phyloP scores from a whole-genome alignment of 2,888 invertebrate species.

The Saturnia pavonia region DNA sequence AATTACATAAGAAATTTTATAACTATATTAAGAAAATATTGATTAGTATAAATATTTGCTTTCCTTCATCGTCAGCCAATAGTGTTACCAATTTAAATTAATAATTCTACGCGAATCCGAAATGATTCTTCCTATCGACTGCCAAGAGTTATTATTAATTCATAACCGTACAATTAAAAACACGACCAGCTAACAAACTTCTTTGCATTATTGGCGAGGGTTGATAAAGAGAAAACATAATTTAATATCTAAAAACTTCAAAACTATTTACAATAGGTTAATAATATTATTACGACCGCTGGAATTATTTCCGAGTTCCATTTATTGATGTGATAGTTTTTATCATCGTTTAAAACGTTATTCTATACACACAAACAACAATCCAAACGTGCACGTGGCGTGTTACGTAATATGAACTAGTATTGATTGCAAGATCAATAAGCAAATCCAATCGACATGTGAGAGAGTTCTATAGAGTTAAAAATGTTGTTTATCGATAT shows the following conservation, averaged over 20 bases:
- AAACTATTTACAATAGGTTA: neutral
- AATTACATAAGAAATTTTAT: too few species aligned
- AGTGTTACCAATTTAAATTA: too few species aligned
- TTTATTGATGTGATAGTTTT: slow-evolving; percentile 37
- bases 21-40: too few species aligned
- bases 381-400: neutral
- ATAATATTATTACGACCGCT: slow-evolving; percentile 41
- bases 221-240: slow-evolving; percentile 61
- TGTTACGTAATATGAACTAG: neutral
- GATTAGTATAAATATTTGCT: too few species aligned
- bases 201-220: slow-evolving; percentile 13
- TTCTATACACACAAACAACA: neutral
- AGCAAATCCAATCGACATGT: neutral
- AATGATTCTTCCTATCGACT: too few species aligned
- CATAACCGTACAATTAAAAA: slow-evolving; percentile 11
- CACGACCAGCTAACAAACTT: slow-evolving; percentile 13
- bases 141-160: too few species aligned
- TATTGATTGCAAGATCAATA: slow-evolving; percentile 6
- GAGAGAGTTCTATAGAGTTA: neutral
- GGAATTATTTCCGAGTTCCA: slow-evolving; percentile 61
- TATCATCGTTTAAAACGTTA: neutral
- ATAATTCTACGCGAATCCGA: too few species aligned
- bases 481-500: neutral
- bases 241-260: slow-evolving; percentile 25
- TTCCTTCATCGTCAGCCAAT: too few species aligned